Percentiles rank a stretch among this genome's conserved stretches.
These are phyloP conservation scores for Chlorops oryzae DNA, from an alignment of 1,140 invertebrate species.

Conservation along the genomic window DNA sequence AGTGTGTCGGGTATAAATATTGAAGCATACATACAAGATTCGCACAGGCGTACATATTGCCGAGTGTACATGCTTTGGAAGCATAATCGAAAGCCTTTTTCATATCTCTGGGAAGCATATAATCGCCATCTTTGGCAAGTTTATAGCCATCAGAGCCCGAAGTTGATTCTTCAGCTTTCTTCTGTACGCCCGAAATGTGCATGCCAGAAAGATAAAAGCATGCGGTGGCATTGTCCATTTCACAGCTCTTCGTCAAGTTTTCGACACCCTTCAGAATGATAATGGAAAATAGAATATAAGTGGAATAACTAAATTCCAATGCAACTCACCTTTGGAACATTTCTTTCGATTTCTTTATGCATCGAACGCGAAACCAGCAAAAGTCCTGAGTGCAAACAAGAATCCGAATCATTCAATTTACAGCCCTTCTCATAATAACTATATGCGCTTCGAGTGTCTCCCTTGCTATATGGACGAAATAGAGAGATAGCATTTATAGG, in stretches of 20 bases:
- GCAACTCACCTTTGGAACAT: conserved; percentile 53
- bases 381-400: conserved; percentile 71
- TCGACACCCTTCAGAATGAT: conserved; percentile 52
- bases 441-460: conserved; percentile 54
- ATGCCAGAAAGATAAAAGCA: conserved; percentile 76
- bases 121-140: conserved; percentile 46
- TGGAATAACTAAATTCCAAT: not conserved
- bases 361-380: conserved; percentile 55
- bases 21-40: conserved; percentile 72
- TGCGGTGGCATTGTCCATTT: conserved; percentile 60
- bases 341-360: conserved; percentile 47
- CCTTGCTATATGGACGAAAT: too few relatives aligned
- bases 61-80: conserved; percentile 68
- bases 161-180: conserved; percentile 37
- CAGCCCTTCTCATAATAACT: conserved; percentile 77
- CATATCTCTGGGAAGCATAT: conserved; percentile 62
- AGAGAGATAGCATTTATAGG: too few relatives aligned
- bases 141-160: conserved; percentile 5
- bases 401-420: conserved; percentile 57
- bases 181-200: conserved; percentile 65
- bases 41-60: conserved; percentile 76
- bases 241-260: conserved; percentile 66
- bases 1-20: too few relatives aligned
- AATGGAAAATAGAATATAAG: conserved; percentile 4
- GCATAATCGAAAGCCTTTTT: conserved; percentile 70